A percentile compares a stretch with the other conserved stretches of the same genome.
These are phyloP conservation scores for Cryptus armator DNA, from an alignment of 2,888 invertebrate species.

Conservation along the genomic window DNA sequence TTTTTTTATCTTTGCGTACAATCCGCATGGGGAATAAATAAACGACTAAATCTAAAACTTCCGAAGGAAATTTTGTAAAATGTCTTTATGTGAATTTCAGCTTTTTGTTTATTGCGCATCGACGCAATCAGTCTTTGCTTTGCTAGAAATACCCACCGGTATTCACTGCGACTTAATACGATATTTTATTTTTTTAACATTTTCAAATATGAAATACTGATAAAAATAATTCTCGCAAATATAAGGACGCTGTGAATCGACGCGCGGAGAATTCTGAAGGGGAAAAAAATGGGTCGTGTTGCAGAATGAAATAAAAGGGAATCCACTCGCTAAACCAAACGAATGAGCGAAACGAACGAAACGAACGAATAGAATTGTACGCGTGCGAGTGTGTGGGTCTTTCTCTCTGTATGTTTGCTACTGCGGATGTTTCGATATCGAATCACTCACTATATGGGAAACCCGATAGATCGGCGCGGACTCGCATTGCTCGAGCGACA, in stretches of 20 bases:
- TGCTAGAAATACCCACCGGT: too few species aligned
- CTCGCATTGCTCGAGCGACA: slow-evolving; percentile 3
- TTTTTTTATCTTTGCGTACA: too few species aligned
- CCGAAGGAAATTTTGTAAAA: too few species aligned
- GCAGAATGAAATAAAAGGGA: slow-evolving; percentile 18
- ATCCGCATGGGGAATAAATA: too few species aligned
- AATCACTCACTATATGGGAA: slow-evolving; percentile 50
- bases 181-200: too few species aligned
- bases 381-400: background rate
- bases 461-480: slow-evolving; percentile 52
- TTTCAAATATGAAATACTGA: background rate
- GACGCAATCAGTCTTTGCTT: too few species aligned
- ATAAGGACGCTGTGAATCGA: background rate
- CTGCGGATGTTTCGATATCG: slow-evolving; percentile 51
- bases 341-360: background rate
- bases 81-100: too few species aligned
- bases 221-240: background rate
- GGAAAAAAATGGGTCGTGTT: slow-evolving; percentile 23
- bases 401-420: slow-evolving; percentile 28
- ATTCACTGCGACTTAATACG: too few species aligned
- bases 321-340: slow-evolving; percentile 9
- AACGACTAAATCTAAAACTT: too few species aligned
- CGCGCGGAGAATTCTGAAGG: background rate
- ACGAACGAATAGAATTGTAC: background rate
- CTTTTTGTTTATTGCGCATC: too few species aligned